Evolutionary conservation across 2,113 vertebrate genomes (phyloP).

Genomic region (Syngnathoides biaculeatus): DNA sequence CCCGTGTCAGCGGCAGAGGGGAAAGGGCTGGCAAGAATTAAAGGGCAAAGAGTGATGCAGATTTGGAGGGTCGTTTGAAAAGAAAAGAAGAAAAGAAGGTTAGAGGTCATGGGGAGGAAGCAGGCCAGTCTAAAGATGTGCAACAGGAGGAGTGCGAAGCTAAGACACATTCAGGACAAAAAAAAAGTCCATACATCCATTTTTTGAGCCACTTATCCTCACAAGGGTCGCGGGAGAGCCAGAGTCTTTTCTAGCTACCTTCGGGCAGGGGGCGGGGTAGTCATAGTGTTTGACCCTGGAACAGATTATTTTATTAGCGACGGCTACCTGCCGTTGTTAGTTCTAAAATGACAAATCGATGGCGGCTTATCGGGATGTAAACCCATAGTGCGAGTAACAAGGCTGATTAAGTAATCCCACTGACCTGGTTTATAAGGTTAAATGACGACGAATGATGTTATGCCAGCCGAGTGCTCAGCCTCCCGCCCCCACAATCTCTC

Average conservation of each 20-base stretch:
- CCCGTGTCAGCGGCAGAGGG: neutral
- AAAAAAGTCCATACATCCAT: no score
- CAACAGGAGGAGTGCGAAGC: neutral
- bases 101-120: neutral
- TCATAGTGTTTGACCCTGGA: neutral
- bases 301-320: neutral
- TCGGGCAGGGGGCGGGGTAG: neutral
- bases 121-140: neutral
- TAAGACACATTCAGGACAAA: neutral
- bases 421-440: slow-evolving; percentile 63
- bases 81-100: no score
- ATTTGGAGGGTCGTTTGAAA: neutral
- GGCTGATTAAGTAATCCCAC: slow-evolving; percentile 60
- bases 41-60: slow-evolving; percentile 18
- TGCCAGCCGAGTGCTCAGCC: slow-evolving; percentile 37
- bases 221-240: no score
- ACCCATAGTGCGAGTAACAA: neutral
- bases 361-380: neutral
- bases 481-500: neutral
- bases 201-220: no score
- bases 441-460: slow-evolving; percentile 50
- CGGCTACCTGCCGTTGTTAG: no score
- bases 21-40: neutral
- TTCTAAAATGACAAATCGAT: neutral
- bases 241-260: no score